Evolutionary conservation across 2,797 vertebrate species (phyloP), one percentile per base, ranked within the genome.

Genomic region (Zalophus californianus): DNA sequence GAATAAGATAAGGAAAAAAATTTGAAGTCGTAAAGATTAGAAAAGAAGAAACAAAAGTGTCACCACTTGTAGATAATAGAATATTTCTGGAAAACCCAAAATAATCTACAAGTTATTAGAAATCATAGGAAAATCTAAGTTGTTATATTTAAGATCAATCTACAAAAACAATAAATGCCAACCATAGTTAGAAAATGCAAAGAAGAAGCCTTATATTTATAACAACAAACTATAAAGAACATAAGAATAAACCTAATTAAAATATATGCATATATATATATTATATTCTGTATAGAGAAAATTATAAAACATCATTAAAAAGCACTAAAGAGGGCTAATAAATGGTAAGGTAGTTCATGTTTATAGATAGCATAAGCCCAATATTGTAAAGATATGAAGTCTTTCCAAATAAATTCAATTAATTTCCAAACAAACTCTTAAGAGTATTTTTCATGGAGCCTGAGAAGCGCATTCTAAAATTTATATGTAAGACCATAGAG

Each of bases 381-480:
- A 27, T 60, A 32, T 44, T 73, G 7, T 68, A 84, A 73, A 88
- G 23, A 48, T 80, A 4, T 35, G 66, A 87, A 87, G 27, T 92
- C 32, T 79, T 85, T 80, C 18, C 35, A 94, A 68, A 89, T 73
- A 68, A 60, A 88, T 88, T 56, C n/a, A 82, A 11, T 77, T 3
- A 48, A 85, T 75, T 92, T 94, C 15, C 16, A 97, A 21, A 78
- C 13, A 60, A 68, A 86, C 12, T 48, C n/a, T 79, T 88, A 52
- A 78, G 32, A 78, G 44, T 15, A 73, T 66, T 89, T 94, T 87
- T 73, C 38, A 25, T 73, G n/a, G 56, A 79, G 72, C 3, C 32
- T 66, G 27, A 94, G 70, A 96, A 79, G 20, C 18, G 35, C 41
- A 13, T 94, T 80, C 41, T 78, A 89, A 96, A 86, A 92, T 92